Evolutionary conservation across 2,888 invertebrate genomes (phyloP), one percentile per base, ranked within the genome.

Genomic region (Halictus quadricinctus): DNA sequence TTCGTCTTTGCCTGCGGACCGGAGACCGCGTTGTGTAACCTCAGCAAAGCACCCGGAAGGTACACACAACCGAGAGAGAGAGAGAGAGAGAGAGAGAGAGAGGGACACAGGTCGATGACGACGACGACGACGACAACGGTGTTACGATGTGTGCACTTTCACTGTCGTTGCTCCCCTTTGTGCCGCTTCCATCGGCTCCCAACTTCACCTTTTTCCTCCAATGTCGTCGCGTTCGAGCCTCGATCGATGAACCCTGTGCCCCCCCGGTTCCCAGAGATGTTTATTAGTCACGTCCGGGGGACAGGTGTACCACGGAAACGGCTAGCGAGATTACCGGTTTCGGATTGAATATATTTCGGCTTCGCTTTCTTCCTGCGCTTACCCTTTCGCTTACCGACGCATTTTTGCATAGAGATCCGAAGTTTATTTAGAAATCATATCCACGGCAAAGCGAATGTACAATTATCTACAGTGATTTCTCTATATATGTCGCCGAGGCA

Each of bases 121-220:
- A 15, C 48, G 15, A 13, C 48, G 13, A 48, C 50, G 54, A 54
- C 54, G 54, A 54, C 58, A 12, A 58, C 58, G n/a, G 58, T 58
- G 36, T 75, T 75, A 46, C 46, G 82, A 87, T 88, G 87, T 89
- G 86, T 90, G 80, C 85, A 92, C 92, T 92, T 92, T 92, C 92
- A 91, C 92, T 88, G 87, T 86, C 89, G 88, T 83, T 87, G 85
- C 69, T 70, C 58, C 79, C 81, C 60, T 81, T 80, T 50, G 72
- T 43, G 70, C 48, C 74, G 29, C 43, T 50, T 36, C 58, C 48
- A 73, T 21, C 25, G 41, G 25, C 41, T 50, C 54, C 58, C 72
- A 10, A 12, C 75, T 36, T 25, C 18, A 15, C 18, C 29, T 70
- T 29, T 66, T 58, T 58, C 41, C 76, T 66, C 54, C n/a, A 41